Conservation (phyloP, 1,140 invertebrate genomes). For the Pseudomyrmex flavicornis region DNA sequence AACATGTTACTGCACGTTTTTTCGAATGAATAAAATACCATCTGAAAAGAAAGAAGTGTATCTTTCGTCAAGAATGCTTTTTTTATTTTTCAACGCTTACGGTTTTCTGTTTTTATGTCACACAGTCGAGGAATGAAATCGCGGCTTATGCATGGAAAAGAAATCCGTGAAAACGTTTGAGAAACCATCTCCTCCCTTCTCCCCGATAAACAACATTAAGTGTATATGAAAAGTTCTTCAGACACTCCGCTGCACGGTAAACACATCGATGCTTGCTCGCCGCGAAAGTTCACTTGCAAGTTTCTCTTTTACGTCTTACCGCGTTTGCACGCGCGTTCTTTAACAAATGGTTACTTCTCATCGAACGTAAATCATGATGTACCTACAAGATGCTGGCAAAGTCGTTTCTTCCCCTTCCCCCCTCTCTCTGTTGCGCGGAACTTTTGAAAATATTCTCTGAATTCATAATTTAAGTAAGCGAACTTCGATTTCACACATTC, state of each 20-base stretch:
- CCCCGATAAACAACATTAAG: slow-evolving; percentile 57
- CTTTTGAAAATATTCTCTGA: slow-evolving; percentile 44
- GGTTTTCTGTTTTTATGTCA: slow-evolving; percentile 23
- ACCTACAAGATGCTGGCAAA: slow-evolving; percentile 27
- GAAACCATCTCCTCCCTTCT: background rate
- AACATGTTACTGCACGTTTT: background rate
- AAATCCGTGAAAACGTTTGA: slow-evolving; percentile 33
- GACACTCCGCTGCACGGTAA: slow-evolving; percentile 54
- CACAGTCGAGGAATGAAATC: slow-evolving; percentile 45
- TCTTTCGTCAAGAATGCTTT: background rate
- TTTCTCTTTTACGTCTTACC: slow-evolving; percentile 57
- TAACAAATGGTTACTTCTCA: slow-evolving; percentile 47
- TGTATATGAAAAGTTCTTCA: slow-evolving; percentile 65
- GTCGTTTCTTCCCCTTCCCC: background rate
- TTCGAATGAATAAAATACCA: slow-evolving; percentile 46
- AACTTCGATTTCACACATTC: slow-evolving; percentile 3
- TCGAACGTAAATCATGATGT: slow-evolving; percentile 52
- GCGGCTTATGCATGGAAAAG: slow-evolving; percentile 1
- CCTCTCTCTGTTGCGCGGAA: background rate
- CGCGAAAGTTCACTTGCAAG: slow-evolving; percentile 61
- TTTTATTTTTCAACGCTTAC: background rate
- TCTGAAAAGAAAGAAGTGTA: background rate
- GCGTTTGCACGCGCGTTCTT: slow-evolving; percentile 56
- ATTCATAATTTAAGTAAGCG: slow-evolving; percentile 43
- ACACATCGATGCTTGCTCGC: slow-evolving; percentile 64